phyloP scores from a whole-genome alignment of 2,797 vertebrate species.

The Brachyrhaphis roseni region DNA sequence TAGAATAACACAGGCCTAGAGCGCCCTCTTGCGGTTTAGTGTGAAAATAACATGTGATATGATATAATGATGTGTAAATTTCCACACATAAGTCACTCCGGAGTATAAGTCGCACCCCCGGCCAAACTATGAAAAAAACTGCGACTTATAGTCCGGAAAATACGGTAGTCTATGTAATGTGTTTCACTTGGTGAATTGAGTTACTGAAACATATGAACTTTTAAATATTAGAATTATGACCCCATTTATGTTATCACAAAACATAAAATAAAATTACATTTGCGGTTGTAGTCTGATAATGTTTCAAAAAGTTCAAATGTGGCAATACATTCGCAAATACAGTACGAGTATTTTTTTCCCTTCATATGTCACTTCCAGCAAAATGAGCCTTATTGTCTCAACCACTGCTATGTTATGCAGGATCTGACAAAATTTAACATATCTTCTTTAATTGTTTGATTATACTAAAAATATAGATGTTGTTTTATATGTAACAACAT shows the following conservation, averaged over 20 bases:
- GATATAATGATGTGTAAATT: too few species aligned
- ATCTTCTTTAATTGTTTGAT: background rate
- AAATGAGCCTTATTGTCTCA: background rate
- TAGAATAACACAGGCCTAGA: too few species aligned
- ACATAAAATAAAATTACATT: background rate
- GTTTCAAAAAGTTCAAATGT: background rate
- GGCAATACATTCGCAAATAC: background rate
- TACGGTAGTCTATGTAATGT: background rate
- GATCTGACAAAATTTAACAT: background rate
- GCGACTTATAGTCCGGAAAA: too few species aligned
- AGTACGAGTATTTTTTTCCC: background rate
- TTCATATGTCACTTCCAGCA: background rate
- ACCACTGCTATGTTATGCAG: background rate
- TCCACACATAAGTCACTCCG: too few species aligned
- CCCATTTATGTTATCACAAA: background rate
- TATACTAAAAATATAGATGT: background rate
- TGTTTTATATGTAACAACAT: background rate
- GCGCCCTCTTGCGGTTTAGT: too few species aligned
- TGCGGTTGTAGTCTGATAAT: background rate
- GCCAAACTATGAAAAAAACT: too few species aligned
- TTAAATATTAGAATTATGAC: background rate
- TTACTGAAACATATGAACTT: background rate
- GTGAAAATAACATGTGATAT: too few species aligned
- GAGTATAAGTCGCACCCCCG: too few species aligned
- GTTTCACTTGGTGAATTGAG: background rate